phyloP scores from a whole-genome alignment of 2,113 vertebrate species.

The Amphiprion ocellaris region DNA sequence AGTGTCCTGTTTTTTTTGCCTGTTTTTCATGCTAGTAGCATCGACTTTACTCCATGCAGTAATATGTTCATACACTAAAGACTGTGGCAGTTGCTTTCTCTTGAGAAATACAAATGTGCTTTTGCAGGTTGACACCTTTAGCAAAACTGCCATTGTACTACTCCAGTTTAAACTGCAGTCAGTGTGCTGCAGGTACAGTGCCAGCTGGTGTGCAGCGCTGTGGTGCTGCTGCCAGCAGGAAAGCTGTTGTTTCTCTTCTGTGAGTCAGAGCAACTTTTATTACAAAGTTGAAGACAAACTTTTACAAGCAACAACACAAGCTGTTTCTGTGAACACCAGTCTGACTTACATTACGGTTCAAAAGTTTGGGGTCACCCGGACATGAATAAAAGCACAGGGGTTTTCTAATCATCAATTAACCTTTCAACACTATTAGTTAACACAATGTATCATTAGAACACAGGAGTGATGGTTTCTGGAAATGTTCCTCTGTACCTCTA shows the following conservation, averaged over 20 bases:
- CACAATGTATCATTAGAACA: too few species aligned
- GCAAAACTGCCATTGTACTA: neutral
- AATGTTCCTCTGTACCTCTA: too few species aligned
- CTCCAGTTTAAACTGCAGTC: neutral
- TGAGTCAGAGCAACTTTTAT: constrained; percentile 49
- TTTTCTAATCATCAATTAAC: too few species aligned
- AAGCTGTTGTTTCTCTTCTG: constrained; percentile 26
- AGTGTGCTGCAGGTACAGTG: constrained; percentile 44
- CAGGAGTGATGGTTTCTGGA: too few species aligned
- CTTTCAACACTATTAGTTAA: too few species aligned
- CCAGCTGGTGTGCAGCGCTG: constrained; percentile 52
- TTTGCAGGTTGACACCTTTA: neutral
- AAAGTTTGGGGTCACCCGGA: too few species aligned
- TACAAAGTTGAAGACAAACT: constrained; percentile 31
- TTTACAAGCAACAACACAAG: constrained; percentile 10
- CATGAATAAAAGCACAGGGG: too few species aligned
- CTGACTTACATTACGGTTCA: too few species aligned
- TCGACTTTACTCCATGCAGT: neutral
- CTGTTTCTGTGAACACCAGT: too few species aligned
- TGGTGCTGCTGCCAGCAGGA: constrained; percentile 49
- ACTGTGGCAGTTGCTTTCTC: neutral
- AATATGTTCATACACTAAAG: neutral
- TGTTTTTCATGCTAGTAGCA: neutral
- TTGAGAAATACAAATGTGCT: neutral
- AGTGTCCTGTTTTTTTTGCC: constrained; percentile 2